Percentiles rank a stretch among this genome's conserved stretches.
Conservation (phyloP, 2,797 vertebrate species). For the Garrulus glandarius region DNA sequence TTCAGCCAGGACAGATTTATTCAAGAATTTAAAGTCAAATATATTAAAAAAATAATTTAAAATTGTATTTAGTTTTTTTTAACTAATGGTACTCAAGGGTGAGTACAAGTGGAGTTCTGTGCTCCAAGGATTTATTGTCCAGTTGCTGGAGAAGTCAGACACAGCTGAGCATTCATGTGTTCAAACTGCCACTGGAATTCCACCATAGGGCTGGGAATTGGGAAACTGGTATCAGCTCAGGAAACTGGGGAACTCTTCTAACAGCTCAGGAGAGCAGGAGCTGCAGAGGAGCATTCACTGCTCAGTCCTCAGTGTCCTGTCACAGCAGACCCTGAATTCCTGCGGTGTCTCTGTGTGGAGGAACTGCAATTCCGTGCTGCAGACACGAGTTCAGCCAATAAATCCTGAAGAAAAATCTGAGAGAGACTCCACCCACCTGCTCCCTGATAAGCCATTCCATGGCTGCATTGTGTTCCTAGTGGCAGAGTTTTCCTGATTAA, state of each 20-base stretch:
- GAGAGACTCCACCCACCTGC: too few relatives aligned
- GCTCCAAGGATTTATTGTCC: not conserved
- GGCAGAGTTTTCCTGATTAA: not conserved
- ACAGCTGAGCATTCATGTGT: accelerated
- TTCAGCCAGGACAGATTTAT: not conserved
- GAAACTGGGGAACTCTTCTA: accelerated
- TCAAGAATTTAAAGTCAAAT: not conserved
- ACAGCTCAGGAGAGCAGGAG: not conserved
- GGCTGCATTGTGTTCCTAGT: accelerated
- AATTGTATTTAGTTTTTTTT: not conserved
- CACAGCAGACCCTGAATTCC: not conserved
- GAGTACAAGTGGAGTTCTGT: not conserved
- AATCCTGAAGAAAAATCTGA: not conserved
- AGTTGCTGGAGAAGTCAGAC: not conserved
- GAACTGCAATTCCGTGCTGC: not conserved
- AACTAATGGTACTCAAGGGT: accelerated
- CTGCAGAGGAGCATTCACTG: not conserved
- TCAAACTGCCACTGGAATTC: not conserved
- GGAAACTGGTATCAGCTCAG: not conserved
- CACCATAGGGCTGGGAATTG: accelerated
- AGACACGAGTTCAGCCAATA: not conserved
- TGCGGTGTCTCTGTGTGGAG: accelerated
- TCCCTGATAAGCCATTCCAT: not conserved
- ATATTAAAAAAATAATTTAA: accelerated
- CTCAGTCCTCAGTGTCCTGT: not conserved